Evolutionary conservation across 2,113 vertebrate species (phyloP).

Genomic region (Telmatochromis bifrenatus): DNA sequence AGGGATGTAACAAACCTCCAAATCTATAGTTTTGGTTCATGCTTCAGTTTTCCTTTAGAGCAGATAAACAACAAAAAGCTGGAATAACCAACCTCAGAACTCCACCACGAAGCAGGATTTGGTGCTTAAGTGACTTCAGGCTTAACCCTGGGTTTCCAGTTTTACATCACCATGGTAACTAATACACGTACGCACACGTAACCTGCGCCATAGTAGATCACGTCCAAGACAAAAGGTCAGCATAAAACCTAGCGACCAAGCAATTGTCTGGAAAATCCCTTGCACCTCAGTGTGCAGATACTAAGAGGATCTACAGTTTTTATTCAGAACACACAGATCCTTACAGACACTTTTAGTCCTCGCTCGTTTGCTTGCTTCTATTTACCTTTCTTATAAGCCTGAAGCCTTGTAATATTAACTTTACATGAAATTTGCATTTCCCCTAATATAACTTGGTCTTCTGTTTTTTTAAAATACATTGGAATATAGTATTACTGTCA

Average conservation of each 20-base stretch:
- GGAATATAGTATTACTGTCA: background rate
- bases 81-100: background rate
- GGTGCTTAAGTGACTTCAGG: background rate
- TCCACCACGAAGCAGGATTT: background rate
- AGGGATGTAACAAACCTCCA: background rate
- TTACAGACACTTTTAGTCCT: background rate
- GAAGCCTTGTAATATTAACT: background rate
- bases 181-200: background rate
- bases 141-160: background rate
- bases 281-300: background rate
- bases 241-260: background rate
- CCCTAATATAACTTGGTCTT: background rate
- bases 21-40: background rate
- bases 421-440: background rate
- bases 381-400: background rate
- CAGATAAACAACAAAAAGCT: background rate
- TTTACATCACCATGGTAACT: background rate
- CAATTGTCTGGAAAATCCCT: background rate
- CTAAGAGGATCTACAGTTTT: background rate
- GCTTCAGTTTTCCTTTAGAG: background rate
- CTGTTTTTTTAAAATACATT: background rate
- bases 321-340: accelerated
- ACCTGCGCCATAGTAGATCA: background rate
- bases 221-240: background rate
- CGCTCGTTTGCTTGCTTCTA: background rate